Percentiles rank a stretch among this genome's conserved stretches.
Evolutionary conservation across 1,140 invertebrate genomes (phyloP).

Genomic region (Drosophila varians): DNA sequence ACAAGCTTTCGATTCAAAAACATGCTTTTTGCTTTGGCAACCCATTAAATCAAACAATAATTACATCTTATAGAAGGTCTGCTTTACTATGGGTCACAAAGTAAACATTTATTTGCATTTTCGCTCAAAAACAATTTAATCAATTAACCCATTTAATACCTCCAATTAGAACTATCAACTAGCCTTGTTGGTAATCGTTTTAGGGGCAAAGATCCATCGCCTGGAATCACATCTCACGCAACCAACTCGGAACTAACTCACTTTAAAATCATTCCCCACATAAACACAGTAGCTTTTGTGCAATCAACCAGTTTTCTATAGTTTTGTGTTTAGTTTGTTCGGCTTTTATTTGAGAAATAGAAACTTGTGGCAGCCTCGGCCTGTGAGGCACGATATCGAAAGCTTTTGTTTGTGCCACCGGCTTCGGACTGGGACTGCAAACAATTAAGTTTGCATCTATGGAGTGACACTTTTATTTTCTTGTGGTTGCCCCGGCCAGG

Average conservation of each 20-base stretch:
- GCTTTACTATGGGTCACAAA: background rate
- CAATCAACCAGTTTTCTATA: slow-evolving; percentile 23
- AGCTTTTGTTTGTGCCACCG: slow-evolving; percentile 43
- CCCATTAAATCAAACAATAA: too few relatives aligned
- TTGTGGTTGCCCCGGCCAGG: slow-evolving; percentile 42
- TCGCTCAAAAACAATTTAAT: background rate
- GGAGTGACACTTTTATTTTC: slow-evolving; percentile 72
- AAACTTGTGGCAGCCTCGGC: slow-evolving; percentile 24
- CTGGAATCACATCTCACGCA: background rate
- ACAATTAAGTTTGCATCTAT: slow-evolving; percentile 70
- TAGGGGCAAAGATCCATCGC: slow-evolving; percentile 1
- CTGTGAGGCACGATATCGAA: slow-evolving; percentile 25
- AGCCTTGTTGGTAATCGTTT: background rate
- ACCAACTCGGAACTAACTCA: background rate
- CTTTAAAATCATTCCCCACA: slow-evolving; percentile 23
- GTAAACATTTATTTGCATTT: background rate
- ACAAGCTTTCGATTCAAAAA: too few relatives aligned
- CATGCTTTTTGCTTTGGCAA: too few relatives aligned
- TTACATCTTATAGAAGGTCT: too few relatives aligned
- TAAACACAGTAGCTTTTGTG: slow-evolving; percentile 1
- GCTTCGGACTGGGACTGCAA: slow-evolving; percentile 47
- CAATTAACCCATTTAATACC: background rate
- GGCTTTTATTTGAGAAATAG: slow-evolving; percentile 43
- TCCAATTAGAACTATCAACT: background rate
- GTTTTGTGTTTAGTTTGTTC: slow-evolving; percentile 5